These are phyloP conservation scores for Ivindomyrus marchei DNA, from an alignment of 2,113 vertebrate genomes.

Conservation along the genomic window DNA sequence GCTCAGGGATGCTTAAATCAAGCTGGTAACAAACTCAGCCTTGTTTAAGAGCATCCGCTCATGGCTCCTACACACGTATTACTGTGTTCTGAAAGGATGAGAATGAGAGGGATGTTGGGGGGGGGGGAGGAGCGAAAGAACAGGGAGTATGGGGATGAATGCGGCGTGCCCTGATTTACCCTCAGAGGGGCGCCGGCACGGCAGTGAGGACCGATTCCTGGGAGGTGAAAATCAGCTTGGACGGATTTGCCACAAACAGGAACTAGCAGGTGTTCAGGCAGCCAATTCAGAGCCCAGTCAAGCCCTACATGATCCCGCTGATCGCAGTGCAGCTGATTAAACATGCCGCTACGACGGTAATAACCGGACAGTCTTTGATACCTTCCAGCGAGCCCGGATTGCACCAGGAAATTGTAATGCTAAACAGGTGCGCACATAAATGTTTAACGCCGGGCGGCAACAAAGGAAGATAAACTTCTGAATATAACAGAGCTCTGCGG, in stretches of 20 bases:
- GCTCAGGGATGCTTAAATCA: background rate
- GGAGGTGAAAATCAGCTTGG: constrained; percentile 9
- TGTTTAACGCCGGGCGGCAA: background rate
- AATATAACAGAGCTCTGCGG: background rate
- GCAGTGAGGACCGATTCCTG: background rate
- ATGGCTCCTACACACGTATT: background rate
- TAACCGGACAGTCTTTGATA: constrained; percentile 2
- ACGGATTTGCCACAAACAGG: constrained; percentile 5
- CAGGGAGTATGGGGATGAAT: background rate
- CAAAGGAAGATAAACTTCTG: background rate
- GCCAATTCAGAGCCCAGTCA: background rate
- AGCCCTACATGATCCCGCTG: background rate
- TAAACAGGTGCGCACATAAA: constrained; percentile 3
- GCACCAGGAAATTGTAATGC: constrained; percentile 1
- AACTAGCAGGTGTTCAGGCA: background rate
- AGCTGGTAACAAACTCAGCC: background rate
- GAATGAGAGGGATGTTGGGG: background rate
- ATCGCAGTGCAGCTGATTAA: constrained; percentile 14
- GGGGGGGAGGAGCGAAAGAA: background rate
- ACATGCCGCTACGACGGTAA: background rate
- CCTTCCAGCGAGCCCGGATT: background rate
- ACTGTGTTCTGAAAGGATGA: background rate
- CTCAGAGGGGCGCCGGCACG: background rate
- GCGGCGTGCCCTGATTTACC: background rate
- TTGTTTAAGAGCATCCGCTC: background rate